Conservation (phyloP, 2,113 vertebrate species). For the Atherinomorus stipes region DNA sequence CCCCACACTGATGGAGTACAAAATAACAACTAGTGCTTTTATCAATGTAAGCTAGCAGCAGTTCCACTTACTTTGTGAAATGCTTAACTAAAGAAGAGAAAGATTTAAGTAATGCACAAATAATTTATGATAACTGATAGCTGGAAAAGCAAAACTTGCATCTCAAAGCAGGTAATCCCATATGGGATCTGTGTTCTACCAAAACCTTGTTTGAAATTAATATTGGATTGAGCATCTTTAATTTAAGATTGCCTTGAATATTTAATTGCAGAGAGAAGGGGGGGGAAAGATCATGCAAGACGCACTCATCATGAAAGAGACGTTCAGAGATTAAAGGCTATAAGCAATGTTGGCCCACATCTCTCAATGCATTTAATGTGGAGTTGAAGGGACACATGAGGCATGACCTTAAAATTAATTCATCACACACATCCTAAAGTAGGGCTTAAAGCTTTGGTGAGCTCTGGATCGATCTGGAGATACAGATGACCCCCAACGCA, state of each 20-base stretch:
- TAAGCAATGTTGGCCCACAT: conserved; percentile 23
- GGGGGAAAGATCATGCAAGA: conserved; percentile 9
- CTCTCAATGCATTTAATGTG: conserved; percentile 13
- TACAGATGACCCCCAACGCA: conserved; percentile 8
- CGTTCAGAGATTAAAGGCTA: not conserved
- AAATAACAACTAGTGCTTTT: not conserved
- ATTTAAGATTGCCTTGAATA: conserved; percentile 52
- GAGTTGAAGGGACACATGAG: conserved; percentile 15
- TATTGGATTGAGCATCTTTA: conserved; percentile 55
- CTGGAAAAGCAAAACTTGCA: not conserved
- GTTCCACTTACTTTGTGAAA: not conserved
- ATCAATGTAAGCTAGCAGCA: conserved; percentile 19
- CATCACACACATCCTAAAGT: conserved; percentile 15
- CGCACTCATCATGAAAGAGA: not conserved
- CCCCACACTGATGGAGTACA: not conserved
- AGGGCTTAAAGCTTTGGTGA: conserved; percentile 8
- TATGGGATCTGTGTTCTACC: conserved; percentile 24
- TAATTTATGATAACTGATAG: conserved; percentile 49
- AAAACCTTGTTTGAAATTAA: conserved; percentile 47
- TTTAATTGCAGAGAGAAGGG: conserved; percentile 15
- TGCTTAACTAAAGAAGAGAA: not conserved
- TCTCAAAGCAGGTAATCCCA: conserved; percentile 21
- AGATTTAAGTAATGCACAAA: conserved; percentile 44
- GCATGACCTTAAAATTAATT: conserved; percentile 43
- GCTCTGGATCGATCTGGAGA: conserved; percentile 16